phyloP scores from a whole-genome alignment of 2,797 vertebrate genomes.

The Numenius phaeopus region DNA sequence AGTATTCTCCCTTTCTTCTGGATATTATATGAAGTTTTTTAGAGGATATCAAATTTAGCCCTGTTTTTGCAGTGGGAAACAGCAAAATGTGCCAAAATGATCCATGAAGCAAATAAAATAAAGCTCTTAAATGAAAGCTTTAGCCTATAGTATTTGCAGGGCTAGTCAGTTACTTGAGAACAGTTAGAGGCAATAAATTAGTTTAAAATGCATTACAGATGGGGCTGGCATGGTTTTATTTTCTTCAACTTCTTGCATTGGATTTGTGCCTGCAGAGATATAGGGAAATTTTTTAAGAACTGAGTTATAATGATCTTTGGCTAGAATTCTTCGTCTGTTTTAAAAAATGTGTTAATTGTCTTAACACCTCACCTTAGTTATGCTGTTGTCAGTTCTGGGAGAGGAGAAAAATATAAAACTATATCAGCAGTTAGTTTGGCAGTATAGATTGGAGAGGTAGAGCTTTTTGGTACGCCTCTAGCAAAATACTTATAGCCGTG shows the following conservation, averaged over 20 bases:
- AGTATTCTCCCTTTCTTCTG: not conserved
- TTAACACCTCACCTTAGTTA: not conserved
- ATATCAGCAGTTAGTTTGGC: not conserved
- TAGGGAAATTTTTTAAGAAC: not conserved
- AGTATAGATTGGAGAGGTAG: not conserved
- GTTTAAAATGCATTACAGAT: conserved; percentile 14
- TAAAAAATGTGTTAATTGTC: not conserved
- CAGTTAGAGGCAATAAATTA: conserved; percentile 30
- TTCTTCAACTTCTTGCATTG: not conserved
- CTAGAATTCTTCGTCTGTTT: not conserved
- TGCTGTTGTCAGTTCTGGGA: not conserved
- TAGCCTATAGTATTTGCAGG: not conserved
- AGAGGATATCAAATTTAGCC: not conserved
- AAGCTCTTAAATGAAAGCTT: not conserved
- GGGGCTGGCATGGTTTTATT: not conserved
- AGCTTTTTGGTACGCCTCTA: not conserved
- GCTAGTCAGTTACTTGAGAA: conserved; percentile 29
- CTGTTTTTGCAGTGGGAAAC: not conserved
- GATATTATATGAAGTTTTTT: not conserved
- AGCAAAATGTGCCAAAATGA: not conserved
- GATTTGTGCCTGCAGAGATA: conserved; percentile 7
- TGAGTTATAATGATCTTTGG: not conserved
- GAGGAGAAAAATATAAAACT: not conserved
- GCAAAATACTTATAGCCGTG: not conserved
- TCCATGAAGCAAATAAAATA: conserved; percentile 17